Conservation (phyloP, 2,113 vertebrate genomes). For the Cacatua alba region DNA sequence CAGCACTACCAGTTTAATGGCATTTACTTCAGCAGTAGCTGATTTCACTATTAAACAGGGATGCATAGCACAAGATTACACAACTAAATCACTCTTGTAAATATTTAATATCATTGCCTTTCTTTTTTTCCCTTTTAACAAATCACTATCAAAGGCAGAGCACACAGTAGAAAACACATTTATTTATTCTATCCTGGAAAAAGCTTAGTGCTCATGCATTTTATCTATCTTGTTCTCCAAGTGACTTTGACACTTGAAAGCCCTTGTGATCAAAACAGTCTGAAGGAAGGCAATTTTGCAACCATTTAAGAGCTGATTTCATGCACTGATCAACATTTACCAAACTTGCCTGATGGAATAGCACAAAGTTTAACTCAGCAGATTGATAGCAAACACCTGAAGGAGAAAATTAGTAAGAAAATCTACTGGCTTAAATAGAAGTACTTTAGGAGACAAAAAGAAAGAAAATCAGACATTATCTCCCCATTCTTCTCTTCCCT, state of each 20-base stretch:
- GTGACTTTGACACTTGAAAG: constrained; percentile 82
- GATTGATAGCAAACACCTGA: constrained; percentile 31
- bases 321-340: constrained; percentile 72
- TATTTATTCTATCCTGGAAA: constrained; percentile 79
- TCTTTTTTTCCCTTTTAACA: constrained; percentile 74
- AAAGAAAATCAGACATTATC: background rate
- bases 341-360: constrained; percentile 61
- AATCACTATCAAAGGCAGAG: constrained; percentile 76
- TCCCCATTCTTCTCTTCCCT: background rate
- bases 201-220: constrained; percentile 76
- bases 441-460: constrained; percentile 9
- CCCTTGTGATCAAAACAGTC: constrained; percentile 77
- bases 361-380: constrained; percentile 57
- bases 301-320: constrained; percentile 76
- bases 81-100: constrained; percentile 82
- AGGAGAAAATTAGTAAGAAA: constrained; percentile 62
- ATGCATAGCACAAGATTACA: constrained; percentile 73
- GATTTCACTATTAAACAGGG: constrained; percentile 78
- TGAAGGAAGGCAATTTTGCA: constrained; percentile 76
- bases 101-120: constrained; percentile 80
- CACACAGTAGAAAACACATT: constrained; percentile 77
- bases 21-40: constrained; percentile 75
- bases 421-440: constrained; percentile 34
- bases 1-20: constrained; percentile 65
- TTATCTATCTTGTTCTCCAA: constrained; percentile 78